Evolutionary conservation across 2,888 invertebrate species (phyloP).

Genomic region (Scaptomyza reducta): DNA sequence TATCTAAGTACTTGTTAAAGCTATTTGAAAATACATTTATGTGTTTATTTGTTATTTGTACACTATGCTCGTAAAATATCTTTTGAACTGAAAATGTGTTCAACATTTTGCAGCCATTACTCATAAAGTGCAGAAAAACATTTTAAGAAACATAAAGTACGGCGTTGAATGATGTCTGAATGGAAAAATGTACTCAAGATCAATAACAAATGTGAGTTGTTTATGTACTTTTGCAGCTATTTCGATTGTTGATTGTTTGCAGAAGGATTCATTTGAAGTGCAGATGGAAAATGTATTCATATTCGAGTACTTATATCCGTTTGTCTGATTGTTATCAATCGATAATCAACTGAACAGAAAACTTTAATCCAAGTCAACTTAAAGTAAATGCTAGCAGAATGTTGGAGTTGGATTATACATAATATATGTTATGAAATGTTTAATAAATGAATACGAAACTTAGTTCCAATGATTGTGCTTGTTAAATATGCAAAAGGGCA

Average conservation of each 20-base stretch:
- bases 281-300: too few species aligned
- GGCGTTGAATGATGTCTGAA: slow-evolving; percentile 6
- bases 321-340: too few species aligned
- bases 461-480: slow-evolving; percentile 66
- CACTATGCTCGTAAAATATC: slow-evolving; percentile 28
- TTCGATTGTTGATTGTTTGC: neutral
- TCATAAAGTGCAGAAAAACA: slow-evolving; percentile 11
- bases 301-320: too few species aligned
- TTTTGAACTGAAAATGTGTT: slow-evolving; percentile 42
- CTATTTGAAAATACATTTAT: neutral
- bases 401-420: slow-evolving; percentile 11
- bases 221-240: neutral
- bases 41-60: slow-evolving; percentile 40
- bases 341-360: neutral
- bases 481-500: slow-evolving; percentile 68
- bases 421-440: slow-evolving; percentile 32
- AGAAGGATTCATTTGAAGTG: neutral
- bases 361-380: slow-evolving; percentile 1
- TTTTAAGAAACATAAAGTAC: neutral
- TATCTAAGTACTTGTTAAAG: slow-evolving; percentile 13
- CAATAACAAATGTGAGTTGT: slow-evolving; percentile 7
- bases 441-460: slow-evolving; percentile 61
- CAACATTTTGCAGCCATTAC: slow-evolving; percentile 26
- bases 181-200: neutral
- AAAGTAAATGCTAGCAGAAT: neutral